Base-by-base conservation (phyloP, 2,888 invertebrate species). In the Drepana falcataria region DNA sequence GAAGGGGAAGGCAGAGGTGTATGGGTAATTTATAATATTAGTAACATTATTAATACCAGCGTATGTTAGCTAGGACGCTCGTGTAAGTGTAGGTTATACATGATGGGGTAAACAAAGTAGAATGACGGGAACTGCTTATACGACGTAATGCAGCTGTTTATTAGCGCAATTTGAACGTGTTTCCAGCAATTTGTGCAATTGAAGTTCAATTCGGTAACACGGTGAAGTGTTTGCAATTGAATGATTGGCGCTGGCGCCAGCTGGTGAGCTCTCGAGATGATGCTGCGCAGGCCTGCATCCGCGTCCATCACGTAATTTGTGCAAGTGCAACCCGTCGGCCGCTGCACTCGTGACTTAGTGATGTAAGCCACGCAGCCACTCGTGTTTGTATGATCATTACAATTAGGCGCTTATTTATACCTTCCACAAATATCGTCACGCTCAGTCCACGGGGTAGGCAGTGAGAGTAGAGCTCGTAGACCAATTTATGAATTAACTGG, bases 201-300 rank as follows among this genome's bases (percentile, higher is more conserved):
- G 81, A 73, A 74, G 56, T 57, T 59, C 56, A 54, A 55, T 61
- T 64, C 69, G 65, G 66, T 71, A 68, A 66, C 69, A 69, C 61
- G 59, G 60, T 61, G 73, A 61, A 75, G 75, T 72, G 77, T 63
- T 64, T 66, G 72, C 80, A 86, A 87, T 87, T 86, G 85, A 81
- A 85, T 82, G 83, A 87, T 87, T 87, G 83, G 66, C 75, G 59
- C 79, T 78, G 79, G 82, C 85, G 87, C 85, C 87, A 81, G 70
- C 64, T 77, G 75, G 78, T 77, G 80, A 81, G 82, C 84, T 80
- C 83, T 82, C 72, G 75, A 81, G 75, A 73, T 84, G 86, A 87
- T 73, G 79, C 71, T 77, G 71, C 58, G 70, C 86, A 85, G 84
- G 70, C 64, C 59, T 69, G 75, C 78, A 77, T 82, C 76, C 79